phyloP scores from a whole-genome alignment of 2,113 vertebrate genomes.

The Hippocampus barbouri region DNA sequence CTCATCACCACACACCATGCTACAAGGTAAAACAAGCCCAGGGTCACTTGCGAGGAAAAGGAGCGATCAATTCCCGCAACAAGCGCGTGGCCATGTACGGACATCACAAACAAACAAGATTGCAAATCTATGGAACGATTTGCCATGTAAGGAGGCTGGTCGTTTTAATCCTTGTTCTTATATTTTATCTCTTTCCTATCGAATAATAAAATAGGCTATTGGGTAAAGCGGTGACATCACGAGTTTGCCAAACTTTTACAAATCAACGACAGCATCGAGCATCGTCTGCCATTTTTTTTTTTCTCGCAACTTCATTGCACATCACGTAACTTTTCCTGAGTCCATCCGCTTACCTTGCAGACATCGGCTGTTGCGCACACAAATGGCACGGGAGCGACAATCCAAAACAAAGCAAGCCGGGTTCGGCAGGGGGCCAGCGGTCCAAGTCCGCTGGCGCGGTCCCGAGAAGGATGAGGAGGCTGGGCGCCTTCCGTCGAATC shows the following conservation, averaged over 20 bases:
- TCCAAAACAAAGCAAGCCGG: not conserved
- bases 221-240: constrained; percentile 6
- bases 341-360: constrained; percentile 50
- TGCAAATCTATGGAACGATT: constrained; percentile 48
- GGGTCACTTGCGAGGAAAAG: not conserved
- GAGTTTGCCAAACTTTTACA: constrained; percentile 37
- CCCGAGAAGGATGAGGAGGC: not conserved
- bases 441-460: constrained; percentile 18
- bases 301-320: constrained; percentile 24
- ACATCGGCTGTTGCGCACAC: constrained; percentile 11
- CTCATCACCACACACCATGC: not conserved
- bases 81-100: constrained; percentile 48
- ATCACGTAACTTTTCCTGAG: not conserved
- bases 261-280: not conserved
- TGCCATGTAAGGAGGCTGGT: constrained; percentile 49
- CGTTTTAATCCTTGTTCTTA: not conserved
- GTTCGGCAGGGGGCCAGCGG: constrained; percentile 13
- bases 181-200: not conserved
- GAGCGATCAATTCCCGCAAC: not conserved
- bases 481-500: constrained; percentile 31
- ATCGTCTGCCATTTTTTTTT: not conserved
- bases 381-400: constrained; percentile 8
- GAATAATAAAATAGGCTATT: not conserved
- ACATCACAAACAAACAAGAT: constrained; percentile 56
- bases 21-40: not conserved